These are phyloP conservation scores for Siniperca undulata DNA, from an alignment of 2,797 vertebrate genomes.

Conservation along the genomic window DNA sequence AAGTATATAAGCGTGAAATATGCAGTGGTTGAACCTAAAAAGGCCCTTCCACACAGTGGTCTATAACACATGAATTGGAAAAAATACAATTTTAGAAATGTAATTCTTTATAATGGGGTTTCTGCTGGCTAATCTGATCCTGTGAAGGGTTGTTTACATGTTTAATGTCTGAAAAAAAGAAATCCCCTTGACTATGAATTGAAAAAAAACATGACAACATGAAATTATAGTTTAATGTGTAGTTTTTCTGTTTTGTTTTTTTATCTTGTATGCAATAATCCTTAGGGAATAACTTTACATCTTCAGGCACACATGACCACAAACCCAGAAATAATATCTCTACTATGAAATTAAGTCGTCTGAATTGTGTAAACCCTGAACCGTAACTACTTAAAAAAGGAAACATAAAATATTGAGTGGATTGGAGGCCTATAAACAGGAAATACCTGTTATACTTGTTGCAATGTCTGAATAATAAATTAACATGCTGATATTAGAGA, in stretches of 20 bases:
- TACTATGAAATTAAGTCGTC: slow-evolving; percentile 13
- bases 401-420: slow-evolving; percentile 46
- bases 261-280: not conserved
- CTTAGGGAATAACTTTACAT: not conserved
- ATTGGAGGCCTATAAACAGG: slow-evolving; percentile 37
- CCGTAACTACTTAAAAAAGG: slow-evolving; percentile 22
- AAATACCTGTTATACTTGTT: slow-evolving; percentile 46
- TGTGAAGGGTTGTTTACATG: slow-evolving; percentile 5
- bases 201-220: not conserved
- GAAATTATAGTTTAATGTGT: not conserved
- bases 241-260: not conserved
- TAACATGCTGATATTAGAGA: slow-evolving; percentile 57
- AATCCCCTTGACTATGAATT: not conserved
- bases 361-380: slow-evolving; percentile 18
- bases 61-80: not conserved
- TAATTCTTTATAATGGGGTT: not conserved
- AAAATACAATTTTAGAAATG: slow-evolving; percentile 2
- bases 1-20: slow-evolving; percentile 53
- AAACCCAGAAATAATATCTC: not conserved
- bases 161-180: not conserved
- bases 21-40: slow-evolving; percentile 35
- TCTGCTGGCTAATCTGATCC: not conserved
- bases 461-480: slow-evolving; percentile 66
- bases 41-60: not conserved
- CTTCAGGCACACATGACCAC: not conserved